Base-by-base conservation (phyloP, 2,888 invertebrate species). In the Tryphoninae sp. region DNA sequence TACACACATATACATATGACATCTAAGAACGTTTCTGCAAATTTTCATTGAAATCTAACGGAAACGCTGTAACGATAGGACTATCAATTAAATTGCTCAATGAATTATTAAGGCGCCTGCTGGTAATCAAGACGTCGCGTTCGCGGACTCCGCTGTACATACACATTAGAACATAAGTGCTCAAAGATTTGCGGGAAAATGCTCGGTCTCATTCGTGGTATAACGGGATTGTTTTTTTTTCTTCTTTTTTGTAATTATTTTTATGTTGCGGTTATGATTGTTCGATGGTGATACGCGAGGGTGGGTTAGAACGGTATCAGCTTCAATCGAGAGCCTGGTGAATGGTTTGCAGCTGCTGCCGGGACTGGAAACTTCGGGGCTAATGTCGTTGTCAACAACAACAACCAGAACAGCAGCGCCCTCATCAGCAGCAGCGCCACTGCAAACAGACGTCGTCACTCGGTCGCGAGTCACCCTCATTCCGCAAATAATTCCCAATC, bases 401-500 rank as follows among this genome's bases (percentile, higher is more conserved):
- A 40, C 72, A 79, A n/a, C 78, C 53, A 16, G 71, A 53, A 42
- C 69, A 26, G n/a, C 64, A 74, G 19, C 65, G 65, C 16, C 65
- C 40, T 23, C 74, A 49, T 51, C 62, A 64, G 59, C 59, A 19
- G 88, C 88, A 87, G 86, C 87, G 88, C 87, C 87, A 87, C 87
- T 86, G 87, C 90, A 80, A 89, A 89, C 88, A 90, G 91, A 86
- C 91, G 91, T 85, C 91, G 91, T 86, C 91, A 92, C 87, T 91
- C 92, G 88, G 90, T 91, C 88, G 91, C 92, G 84, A 92, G 90
- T 89, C 91, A 92, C 88, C 90, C 91, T 88, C 90, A 90, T 88
- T 88, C 89, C 89, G 86, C 87, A 88, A 91, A 90, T 89, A 90
- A 91, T 90, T 88, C 91, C 90, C 90, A 91, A 89, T 89, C 90